These are phyloP conservation scores for Amphiprion clarkii DNA, from an alignment of 2,797 vertebrate species.

Conservation along the genomic window DNA sequence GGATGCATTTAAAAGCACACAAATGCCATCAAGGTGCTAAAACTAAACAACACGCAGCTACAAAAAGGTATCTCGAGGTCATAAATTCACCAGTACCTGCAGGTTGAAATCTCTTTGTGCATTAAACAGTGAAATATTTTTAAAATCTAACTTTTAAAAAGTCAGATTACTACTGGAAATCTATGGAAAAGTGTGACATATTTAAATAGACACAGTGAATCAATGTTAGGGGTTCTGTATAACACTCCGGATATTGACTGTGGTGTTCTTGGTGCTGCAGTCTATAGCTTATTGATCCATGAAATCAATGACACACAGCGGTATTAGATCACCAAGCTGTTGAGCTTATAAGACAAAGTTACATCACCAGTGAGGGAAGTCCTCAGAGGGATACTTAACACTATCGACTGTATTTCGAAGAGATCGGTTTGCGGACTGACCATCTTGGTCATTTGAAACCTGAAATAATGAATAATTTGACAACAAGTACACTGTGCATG, in stretches of 20 bases:
- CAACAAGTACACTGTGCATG: no score
- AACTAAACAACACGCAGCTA: neutral
- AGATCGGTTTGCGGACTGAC: no score
- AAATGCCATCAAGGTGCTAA: no score
- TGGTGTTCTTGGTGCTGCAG: constrained; percentile 14
- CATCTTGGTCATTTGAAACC: no score
- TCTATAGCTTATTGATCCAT: constrained; percentile 27
- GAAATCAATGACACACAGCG: constrained; percentile 28
- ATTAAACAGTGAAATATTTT: neutral
- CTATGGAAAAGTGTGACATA: neutral
- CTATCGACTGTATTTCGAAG: no score
- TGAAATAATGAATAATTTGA: no score
- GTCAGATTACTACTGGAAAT: neutral
- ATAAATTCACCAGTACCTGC: neutral
- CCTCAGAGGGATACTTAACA: no score
- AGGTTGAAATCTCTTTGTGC: neutral
- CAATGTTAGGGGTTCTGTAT: neutral
- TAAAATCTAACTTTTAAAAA: neutral
- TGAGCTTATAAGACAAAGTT: neutral
- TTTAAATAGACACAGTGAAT: constrained; percentile 4
- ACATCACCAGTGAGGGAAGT: neutral
- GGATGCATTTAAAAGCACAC: neutral
- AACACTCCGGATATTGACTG: constrained; percentile 18
- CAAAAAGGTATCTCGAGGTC: neutral
- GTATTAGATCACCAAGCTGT: constrained; percentile 7